These are phyloP conservation scores for Aurelia coerulea DNA, from an alignment of 30 jellyfish, hydroid and myxozoan species.

Conservation along the genomic window DNA sequence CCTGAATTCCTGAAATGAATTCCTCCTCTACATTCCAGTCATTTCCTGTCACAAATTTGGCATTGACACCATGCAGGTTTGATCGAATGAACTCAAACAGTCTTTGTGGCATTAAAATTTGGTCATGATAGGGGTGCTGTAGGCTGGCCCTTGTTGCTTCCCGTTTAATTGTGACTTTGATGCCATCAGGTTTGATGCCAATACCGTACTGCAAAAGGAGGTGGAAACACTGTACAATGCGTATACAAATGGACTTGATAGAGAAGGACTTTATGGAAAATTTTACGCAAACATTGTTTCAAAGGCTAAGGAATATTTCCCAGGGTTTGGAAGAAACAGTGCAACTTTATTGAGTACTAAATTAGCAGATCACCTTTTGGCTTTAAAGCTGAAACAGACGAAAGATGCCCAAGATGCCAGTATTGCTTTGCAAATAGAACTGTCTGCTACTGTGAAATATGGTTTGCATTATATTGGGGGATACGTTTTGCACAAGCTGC, in stretches of 20 bases:
- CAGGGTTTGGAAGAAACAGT: conserved; percentile 23
- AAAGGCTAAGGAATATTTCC: conserved; percentile 23
- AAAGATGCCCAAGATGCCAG: background rate
- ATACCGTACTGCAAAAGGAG: conserved; percentile 14
- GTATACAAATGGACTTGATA: conserved; percentile 16
- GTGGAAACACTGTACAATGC: conserved; percentile 2
- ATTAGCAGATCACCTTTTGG: conserved; percentile 27
- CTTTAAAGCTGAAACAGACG: background rate
- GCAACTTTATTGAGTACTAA: conserved; percentile 30
- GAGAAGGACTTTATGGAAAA: background rate
- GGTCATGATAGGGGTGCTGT: too few species aligned
- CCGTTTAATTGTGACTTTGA: too few species aligned
- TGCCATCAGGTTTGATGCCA: too few species aligned
- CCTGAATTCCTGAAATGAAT: too few species aligned
- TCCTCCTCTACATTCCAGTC: too few species aligned
- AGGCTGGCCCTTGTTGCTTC: too few species aligned
- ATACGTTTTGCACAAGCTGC: background rate
- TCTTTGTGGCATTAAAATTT: too few species aligned
- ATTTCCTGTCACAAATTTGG: too few species aligned
- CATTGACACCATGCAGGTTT: too few species aligned
- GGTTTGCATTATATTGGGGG: conserved; percentile 13
- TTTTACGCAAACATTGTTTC: conserved; percentile 17
- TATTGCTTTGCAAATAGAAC: background rate
- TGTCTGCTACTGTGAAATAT: conserved; percentile 2
- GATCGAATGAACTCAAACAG: too few species aligned